Evolutionary conservation across 2,113 vertebrate genomes (phyloP).

Genomic region (Nerophis ophidion): DNA sequence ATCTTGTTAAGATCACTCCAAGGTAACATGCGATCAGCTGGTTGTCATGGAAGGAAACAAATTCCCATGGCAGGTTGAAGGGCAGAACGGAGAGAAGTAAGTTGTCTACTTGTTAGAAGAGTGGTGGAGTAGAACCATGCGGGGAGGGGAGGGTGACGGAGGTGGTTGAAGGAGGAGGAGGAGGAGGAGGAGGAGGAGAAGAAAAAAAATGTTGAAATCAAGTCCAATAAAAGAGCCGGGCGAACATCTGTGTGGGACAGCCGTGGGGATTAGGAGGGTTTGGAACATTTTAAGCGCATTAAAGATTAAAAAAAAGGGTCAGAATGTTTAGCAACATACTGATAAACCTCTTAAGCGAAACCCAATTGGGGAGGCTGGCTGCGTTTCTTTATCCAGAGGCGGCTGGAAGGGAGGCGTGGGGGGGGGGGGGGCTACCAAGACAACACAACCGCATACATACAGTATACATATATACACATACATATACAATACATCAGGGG

Average conservation of each 20-base stretch:
- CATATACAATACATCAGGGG: too few species aligned
- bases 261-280: constrained; percentile 70
- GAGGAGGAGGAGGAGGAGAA: constrained; percentile 19
- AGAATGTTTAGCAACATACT: constrained; percentile 75
- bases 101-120: constrained; percentile 55
- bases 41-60: constrained; percentile 27
- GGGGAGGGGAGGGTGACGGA: not conserved
- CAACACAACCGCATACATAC: too few species aligned
- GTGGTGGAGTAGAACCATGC: constrained; percentile 30
- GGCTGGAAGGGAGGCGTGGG: constrained; percentile 22
- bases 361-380: constrained; percentile 66
- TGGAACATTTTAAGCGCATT: constrained; percentile 79
- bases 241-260: constrained; percentile 75
- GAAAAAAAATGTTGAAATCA: constrained; percentile 54
- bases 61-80: constrained; percentile 26
- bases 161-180: constrained; percentile 2
- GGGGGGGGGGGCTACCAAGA: constrained; percentile 6
- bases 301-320: constrained; percentile 78
- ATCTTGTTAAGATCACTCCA: constrained; percentile 27
- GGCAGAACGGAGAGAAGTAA: constrained; percentile 25
- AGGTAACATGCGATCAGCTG: constrained; percentile 8
- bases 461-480: too few species aligned
- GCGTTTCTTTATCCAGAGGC: constrained; percentile 67
- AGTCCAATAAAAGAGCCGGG: constrained; percentile 72
- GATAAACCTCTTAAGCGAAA: constrained; percentile 76